A percentile compares a stretch with the other conserved stretches of the same genome.
Evolutionary conservation across 2,888 invertebrate genomes (phyloP).

Genomic region (Mamestra brassicae): DNA sequence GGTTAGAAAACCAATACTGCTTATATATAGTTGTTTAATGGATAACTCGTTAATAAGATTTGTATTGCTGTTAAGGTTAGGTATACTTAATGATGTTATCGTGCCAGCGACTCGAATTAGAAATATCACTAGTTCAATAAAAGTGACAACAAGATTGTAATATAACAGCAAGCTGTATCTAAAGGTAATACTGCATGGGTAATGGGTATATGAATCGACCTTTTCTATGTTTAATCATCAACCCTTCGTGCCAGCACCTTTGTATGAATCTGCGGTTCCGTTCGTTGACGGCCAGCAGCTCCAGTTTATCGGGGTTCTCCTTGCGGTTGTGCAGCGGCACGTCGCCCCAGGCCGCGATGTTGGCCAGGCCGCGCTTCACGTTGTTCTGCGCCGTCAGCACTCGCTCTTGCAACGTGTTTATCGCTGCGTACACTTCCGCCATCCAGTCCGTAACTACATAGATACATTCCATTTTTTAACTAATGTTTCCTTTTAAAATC

Average conservation of each 20-base stretch:
- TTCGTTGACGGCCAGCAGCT: conserved; percentile 91
- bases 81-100: neutral
- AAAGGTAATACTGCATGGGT: too few species aligned
- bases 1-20: conserved; percentile 1
- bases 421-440: conserved; percentile 92
- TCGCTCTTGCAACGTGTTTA: conserved; percentile 93
- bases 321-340: conserved; percentile 94
- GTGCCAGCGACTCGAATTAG: neutral
- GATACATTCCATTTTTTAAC: too few species aligned
- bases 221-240: neutral
- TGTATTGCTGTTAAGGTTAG: neutral
- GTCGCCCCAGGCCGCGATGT: conserved; percentile 93
- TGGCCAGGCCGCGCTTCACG: conserved; percentile 89
- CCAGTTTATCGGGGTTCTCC: conserved; percentile 81
- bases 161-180: neutral
- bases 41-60: neutral
- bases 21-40: too few species aligned
- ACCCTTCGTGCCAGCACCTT: conserved; percentile 77
- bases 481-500: too few species aligned
- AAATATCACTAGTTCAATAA: neutral
- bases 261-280: conserved; percentile 88
- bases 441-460: conserved; percentile 92
- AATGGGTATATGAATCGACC: too few species aligned
- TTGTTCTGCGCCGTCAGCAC: conserved; percentile 93
- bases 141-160: neutral